A percentile compares a stretch with the other conserved stretches of the same genome.
Conservation (phyloP, 2,888 invertebrate species). For the Patella pellucida region DNA sequence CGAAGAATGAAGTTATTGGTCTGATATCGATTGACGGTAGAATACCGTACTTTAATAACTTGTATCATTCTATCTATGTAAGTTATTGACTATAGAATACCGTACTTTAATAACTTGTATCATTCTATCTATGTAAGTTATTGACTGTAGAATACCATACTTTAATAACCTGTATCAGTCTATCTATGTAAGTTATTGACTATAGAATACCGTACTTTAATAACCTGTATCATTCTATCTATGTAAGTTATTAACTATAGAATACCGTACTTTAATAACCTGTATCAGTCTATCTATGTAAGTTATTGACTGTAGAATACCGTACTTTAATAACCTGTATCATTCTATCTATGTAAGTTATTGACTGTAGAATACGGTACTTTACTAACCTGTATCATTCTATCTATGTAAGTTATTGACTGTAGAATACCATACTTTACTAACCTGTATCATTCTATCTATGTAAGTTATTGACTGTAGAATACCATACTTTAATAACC, state of each 20-base stretch:
- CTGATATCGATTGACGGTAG: neutral
- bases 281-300: too few species aligned
- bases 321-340: too few species aligned
- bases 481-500: too few species aligned
- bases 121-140: neutral
- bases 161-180: neutral
- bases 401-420: too few species aligned
- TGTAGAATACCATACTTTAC: too few species aligned
- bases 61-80: neutral
- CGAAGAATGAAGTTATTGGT: neutral
- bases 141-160: neutral
- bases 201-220: neutral
- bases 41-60: neutral
- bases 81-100: neutral
- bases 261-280: too few species aligned
- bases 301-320: too few species aligned
- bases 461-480: too few species aligned
- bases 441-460: too few species aligned
- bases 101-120: neutral
- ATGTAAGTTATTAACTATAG: neutral
- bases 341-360: too few species aligned
- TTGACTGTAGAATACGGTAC: too few species aligned
- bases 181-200: neutral
- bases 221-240: neutral
- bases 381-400: too few species aligned